Base-by-base conservation (phyloP, 2,888 invertebrate species). In the Pristionchus arcanus region DNA sequence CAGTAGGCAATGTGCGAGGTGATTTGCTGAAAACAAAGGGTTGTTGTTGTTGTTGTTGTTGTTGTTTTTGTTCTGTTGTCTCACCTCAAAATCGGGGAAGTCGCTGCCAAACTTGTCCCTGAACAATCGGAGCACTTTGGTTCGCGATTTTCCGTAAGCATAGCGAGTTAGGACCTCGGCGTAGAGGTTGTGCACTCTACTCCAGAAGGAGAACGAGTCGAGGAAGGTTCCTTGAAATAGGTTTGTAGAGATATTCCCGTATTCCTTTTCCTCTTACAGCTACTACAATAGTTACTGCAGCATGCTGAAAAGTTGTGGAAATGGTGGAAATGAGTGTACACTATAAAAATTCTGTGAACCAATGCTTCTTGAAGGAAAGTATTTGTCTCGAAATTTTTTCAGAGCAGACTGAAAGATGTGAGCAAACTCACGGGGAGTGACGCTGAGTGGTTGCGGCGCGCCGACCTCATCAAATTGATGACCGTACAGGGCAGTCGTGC, bases 1-100 rank as follows among this genome's bases (percentile, higher is more conserved):
- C 90, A 90, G 88, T 91, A 91, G 21, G 91, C 89, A 53, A 90
- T 91, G 55, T 90, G 90, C 25, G 89, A 71, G 13, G 90, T 87
- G 53, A 90, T 90, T 4, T 90, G 66, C 90, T 90, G 87, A 59
- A 90, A 68, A 34, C 68, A 28, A 68, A 31, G 19, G 19, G 7
- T 59, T 63, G 16, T 15, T 68, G 4, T 68, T 68, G 2, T 28
- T 28, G 25, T 68, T 68, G 7, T 2, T 63, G 25, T 63, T n/a
- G n/a, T n/a, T n/a, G n/a, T n/a, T n/a, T n/a, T 63, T 59, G 25
- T 59, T 15, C 21, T 63, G 63, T n/a, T 28, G n/a, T 49, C 49
- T 81, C 49, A 81, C 81, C 81, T n/a, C 81, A 28, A 81, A 53
- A 81, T 81, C 81, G 4, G 81, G 81, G 81, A 81, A 81, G 28